Conservation (phyloP, 2,797 vertebrate genomes). For the Chiloscyllium punctatum region DNA sequence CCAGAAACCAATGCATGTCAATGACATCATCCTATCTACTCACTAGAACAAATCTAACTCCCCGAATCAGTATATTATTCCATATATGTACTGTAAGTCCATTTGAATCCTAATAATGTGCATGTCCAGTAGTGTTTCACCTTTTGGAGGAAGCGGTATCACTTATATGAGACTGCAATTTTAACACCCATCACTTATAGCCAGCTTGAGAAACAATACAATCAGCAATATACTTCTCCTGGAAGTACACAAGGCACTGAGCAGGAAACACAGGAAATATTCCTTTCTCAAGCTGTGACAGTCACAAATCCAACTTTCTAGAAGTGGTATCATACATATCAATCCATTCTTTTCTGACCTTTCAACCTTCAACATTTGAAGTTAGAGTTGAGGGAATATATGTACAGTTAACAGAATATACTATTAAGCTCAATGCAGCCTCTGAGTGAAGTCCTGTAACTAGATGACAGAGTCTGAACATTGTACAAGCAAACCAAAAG, state of each 20-base stretch:
- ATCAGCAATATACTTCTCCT: neutral
- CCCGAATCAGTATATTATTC: neutral
- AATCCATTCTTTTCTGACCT: neutral
- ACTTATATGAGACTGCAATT: neutral
- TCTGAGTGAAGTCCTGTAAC: neutral
- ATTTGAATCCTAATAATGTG: neutral
- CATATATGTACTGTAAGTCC: neutral
- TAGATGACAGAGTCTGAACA: neutral
- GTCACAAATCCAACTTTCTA: slow-evolving; percentile 3
- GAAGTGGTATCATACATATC: neutral
- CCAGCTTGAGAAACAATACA: neutral
- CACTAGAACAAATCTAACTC: neutral
- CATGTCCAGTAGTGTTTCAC: too few relatives aligned
- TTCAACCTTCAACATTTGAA: slow-evolving; percentile 4
- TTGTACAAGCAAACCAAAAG: neutral
- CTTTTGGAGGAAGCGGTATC: neutral
- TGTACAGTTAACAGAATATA: neutral
- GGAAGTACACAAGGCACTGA: neutral
- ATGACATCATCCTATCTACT: neutral
- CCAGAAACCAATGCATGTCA: neutral
- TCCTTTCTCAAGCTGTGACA: neutral
- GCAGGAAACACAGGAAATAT: neutral
- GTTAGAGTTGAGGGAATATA: neutral
- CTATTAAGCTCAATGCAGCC: neutral
- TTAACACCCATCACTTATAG: neutral